Conservation (phyloP, 2,113 vertebrate species). For the Herpetotheres cachinnans region DNA sequence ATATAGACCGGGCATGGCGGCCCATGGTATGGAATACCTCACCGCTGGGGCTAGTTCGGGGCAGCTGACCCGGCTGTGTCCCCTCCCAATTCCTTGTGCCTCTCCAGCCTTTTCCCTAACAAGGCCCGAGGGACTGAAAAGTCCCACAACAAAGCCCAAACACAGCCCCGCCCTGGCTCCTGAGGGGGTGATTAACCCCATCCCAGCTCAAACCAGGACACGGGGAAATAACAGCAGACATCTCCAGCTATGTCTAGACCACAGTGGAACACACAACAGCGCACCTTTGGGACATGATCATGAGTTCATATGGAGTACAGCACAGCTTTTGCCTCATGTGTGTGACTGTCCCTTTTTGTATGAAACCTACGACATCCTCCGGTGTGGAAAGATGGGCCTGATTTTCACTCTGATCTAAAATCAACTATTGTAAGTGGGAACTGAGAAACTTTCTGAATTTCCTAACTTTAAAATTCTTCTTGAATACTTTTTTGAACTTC, state of each 20-base stretch:
- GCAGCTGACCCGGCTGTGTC: too few species aligned
- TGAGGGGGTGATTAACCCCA: too few species aligned
- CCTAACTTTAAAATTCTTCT: not conserved
- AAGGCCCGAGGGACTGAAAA: too few species aligned
- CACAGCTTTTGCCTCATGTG: not conserved
- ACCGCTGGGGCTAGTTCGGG: too few species aligned
- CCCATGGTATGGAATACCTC: too few species aligned
- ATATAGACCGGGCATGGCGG: too few species aligned
- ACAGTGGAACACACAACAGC: not conserved
- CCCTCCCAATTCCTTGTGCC: too few species aligned
- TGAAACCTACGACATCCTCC: not conserved
- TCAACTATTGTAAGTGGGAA: not conserved
- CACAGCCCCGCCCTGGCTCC: too few species aligned
- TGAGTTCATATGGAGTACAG: not conserved
- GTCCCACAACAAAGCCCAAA: too few species aligned
- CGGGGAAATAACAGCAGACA: not conserved
- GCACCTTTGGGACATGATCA: not conserved
- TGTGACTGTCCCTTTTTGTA: not conserved
- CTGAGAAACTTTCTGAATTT: not conserved
- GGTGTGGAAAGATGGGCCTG: not conserved
- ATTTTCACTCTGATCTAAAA: not conserved
- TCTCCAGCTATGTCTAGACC: not conserved
- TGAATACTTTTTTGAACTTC: not conserved
- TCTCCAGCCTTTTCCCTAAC: too few species aligned
- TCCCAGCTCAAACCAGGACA: too few species aligned